A percentile compares a stretch with the other conserved stretches of the same genome.
phyloP scores from a whole-genome alignment of 2,113 vertebrate species.

The Salvelinus sp. region DNA sequence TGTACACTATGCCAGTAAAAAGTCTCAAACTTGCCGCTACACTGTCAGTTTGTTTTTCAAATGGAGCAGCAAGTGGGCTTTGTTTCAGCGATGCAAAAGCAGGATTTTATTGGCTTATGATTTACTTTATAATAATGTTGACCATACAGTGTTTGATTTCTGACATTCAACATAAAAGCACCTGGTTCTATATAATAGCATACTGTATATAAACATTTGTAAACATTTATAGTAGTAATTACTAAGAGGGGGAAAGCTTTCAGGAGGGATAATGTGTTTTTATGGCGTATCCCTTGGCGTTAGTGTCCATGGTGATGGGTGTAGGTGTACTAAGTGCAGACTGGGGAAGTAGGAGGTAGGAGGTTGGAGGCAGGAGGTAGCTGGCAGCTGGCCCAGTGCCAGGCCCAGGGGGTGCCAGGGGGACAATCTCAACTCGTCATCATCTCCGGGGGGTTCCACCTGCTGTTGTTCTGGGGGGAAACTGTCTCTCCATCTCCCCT shows the following conservation, averaged over 20 bases:
- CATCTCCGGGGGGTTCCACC: slow-evolving; percentile 35
- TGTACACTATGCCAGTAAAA: not conserved
- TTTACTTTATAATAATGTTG: slow-evolving; percentile 1
- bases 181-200: not conserved
- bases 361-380: not conserved
- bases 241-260: slow-evolving; percentile 11
- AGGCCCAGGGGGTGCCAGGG: too few species aligned
- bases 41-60: slow-evolving; percentile 6
- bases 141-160: not conserved
- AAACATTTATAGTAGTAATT: slow-evolving; percentile 13
- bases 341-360: not conserved
- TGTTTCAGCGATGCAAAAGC: not conserved
- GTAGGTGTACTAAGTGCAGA: slow-evolving; percentile 14
- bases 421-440: too few species aligned
- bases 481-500: not conserved
- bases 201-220: slow-evolving; percentile 1
- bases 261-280: slow-evolving; percentile 12
- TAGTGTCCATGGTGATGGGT: slow-evolving; percentile 12
- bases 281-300: not conserved
- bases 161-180: slow-evolving; percentile 4
- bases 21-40: slow-evolving; percentile 18
- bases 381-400: not conserved
- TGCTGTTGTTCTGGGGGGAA: slow-evolving; percentile 23
- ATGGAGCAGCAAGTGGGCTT: not conserved
- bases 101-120: not conserved